These are phyloP conservation scores for Lipophrys pholis DNA, from an alignment of 2,113 vertebrate genomes.

Conservation along the genomic window DNA sequence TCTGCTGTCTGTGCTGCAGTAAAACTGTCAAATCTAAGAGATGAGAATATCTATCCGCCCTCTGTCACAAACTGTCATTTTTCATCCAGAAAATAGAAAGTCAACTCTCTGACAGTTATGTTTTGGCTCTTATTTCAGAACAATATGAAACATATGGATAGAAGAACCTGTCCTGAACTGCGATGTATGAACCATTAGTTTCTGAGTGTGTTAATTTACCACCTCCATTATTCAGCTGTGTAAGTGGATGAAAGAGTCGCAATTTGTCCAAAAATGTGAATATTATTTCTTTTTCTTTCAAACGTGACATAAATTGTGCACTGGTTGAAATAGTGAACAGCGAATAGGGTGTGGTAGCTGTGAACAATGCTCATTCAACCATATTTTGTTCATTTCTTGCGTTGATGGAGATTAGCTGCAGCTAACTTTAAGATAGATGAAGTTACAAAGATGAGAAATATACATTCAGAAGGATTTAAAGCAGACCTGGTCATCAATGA, in stretches of 20 bases:
- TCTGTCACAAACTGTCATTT: slow-evolving; percentile 29
- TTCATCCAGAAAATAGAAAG: slow-evolving; percentile 11
- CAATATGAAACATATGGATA: background rate
- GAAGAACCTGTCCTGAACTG: background rate
- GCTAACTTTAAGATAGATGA: background rate
- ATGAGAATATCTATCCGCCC: background rate
- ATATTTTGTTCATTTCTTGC: too few species aligned
- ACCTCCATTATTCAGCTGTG: too few species aligned
- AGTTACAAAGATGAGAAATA: background rate
- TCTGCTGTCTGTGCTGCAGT: slow-evolving; percentile 21
- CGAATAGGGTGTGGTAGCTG: too few species aligned
- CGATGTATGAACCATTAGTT: background rate
- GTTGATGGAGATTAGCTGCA: too few species aligned
- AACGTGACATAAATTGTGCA: too few species aligned
- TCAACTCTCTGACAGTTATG: slow-evolving; percentile 11
- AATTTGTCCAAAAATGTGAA: too few species aligned
- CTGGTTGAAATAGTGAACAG: too few species aligned
- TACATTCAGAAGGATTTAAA: background rate
- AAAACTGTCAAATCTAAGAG: slow-evolving; percentile 19
- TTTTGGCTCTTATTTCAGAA: slow-evolving; percentile 12
- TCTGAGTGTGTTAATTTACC: too few species aligned
- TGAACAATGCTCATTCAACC: too few species aligned
- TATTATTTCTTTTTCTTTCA: too few species aligned
- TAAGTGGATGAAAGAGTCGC: too few species aligned
- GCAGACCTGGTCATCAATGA: too few species aligned